Evolutionary conservation across 2,797 vertebrate genomes (phyloP), one percentile per base, ranked within the genome.

Genomic region (Mormyrops attenuatus): DNA sequence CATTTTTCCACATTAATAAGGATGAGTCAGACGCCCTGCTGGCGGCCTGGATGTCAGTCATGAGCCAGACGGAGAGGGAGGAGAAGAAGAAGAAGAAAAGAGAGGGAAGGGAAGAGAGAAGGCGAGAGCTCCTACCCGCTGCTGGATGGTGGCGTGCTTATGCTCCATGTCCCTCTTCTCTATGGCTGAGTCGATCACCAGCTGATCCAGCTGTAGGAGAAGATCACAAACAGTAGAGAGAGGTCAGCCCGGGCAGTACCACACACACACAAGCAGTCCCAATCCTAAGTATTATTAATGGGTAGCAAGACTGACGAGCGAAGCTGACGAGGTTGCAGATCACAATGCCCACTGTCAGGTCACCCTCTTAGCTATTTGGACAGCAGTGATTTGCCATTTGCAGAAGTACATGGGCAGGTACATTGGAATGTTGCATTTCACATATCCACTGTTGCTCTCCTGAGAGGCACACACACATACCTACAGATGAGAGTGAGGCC

Each of bases 91-190:
- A n/a, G 8, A n/a, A 49, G 20, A 13, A 49, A 44, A 44, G 80
- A 30, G 38, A 52, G 82, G 44, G 82, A n/a, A 22, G 41, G 41
- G 86, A 63, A 17, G 26, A 17, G 9, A 34, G 49, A 26, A 22
- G 38, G 41, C 1, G 30, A 38, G 20, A 11, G n/a, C 38, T 93
- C 96, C 95, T 94, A 99, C 98, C 97, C 97, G 95, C 94, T 99
- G 98, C 93, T 99, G 98, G 89, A 99, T 97, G 8, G 98, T 97
- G 0, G 98, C 97, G 0, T 99, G 98, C 90, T 98, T 99, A 89
- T 98, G 98, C 90, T 99, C 98, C 98, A 99, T 99, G 91, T 99
- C 98, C 87, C 98, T 95, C 95, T 99, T 99, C 93, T 99, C 98
- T 95, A 98, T 97, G 0, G 98, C 98, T 0, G 98, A 98, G 93